Base-by-base conservation (phyloP, 1,140 invertebrate species). In the Macrotrachela quadricornifera region DNA sequence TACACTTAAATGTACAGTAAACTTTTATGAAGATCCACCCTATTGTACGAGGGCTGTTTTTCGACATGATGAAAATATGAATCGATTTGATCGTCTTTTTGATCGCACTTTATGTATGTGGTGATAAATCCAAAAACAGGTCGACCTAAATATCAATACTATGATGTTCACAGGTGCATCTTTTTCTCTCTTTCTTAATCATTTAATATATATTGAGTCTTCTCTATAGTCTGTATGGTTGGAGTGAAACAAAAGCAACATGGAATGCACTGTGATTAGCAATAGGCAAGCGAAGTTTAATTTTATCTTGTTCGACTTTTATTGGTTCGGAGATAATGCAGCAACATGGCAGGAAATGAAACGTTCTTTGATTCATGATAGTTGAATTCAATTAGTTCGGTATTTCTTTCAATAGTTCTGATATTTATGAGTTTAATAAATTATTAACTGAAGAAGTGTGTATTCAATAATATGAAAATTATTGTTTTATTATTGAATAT, bases 391-490 rank as follows among this genome's bases (percentile, higher is more conserved):
- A 48, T 43, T 42, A 40, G 38, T 53, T 53, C 39, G 51, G 51
- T 15, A 53, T 53, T 30, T 8, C 21, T 4, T 30, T 84, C 74
- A 78, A 84, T 65, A 85, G 85, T 1, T 79, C 83, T 6, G 84
- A 90, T 66, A 86, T 90, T 58, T 90, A 85, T 71, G 85, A 85
- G 1, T 90, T 87, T 67, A 75, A 75, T 60, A 77, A 77, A 6
- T n/a, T n/a, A 62, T 79, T 83, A 1, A 85, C 81, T 0, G 63
- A 64, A 37, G 71, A 75, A 51, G 59, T 76, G 44, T 76, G 75
- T 56, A 60, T 63, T 30, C 21, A 8, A 8, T 30, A 30, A 30
- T n/a, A n/a, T n/a, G n/a, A n/a, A n/a, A n/a, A n/a, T n/a, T n/a
- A 30, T 30, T 8, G 8, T 30, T 30, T 30, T 4, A 30, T 4